Conservation (phyloP, 92 coral and sea anemone species). For the Blastomussa wellsi region DNA sequence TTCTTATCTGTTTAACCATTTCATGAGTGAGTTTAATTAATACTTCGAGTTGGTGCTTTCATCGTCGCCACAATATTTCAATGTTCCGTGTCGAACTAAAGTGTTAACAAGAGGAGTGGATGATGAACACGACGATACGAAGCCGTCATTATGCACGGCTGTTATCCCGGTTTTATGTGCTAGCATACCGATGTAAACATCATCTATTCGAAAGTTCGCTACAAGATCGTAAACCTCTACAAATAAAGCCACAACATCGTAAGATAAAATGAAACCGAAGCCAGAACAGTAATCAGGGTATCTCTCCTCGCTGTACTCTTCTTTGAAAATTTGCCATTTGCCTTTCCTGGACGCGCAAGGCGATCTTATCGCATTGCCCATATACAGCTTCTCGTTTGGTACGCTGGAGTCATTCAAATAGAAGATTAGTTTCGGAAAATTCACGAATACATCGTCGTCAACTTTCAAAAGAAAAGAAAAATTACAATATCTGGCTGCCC, state of each 20-base stretch:
- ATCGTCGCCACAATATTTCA: background rate
- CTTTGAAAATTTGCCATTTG: background rate
- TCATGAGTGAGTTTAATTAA: background rate
- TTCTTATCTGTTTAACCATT: background rate
- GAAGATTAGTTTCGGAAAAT: background rate
- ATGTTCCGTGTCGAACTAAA: background rate
- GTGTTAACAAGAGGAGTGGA: background rate
- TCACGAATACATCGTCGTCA: constrained; percentile 22
- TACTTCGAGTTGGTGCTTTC: background rate
- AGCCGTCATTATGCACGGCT: background rate
- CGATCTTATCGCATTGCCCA: background rate
- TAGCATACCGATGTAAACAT: constrained; percentile 13
- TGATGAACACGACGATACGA: background rate
- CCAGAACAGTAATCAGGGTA: constrained; percentile 29
- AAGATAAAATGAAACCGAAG: background rate
- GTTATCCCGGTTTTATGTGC: constrained; percentile 1
- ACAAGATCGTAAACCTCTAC: constrained; percentile 8
- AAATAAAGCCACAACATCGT: constrained; percentile 15
- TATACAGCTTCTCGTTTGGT: background rate
- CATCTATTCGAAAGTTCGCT: constrained; percentile 7
- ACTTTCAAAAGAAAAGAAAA: constrained; percentile 9
- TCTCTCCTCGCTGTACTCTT: background rate
- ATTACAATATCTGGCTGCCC: constrained; percentile 17
- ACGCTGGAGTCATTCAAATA: background rate
- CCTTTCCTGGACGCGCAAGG: background rate